These are phyloP conservation scores for Chunga burmeisteri DNA, from an alignment of 2,113 vertebrate genomes.

Conservation along the genomic window DNA sequence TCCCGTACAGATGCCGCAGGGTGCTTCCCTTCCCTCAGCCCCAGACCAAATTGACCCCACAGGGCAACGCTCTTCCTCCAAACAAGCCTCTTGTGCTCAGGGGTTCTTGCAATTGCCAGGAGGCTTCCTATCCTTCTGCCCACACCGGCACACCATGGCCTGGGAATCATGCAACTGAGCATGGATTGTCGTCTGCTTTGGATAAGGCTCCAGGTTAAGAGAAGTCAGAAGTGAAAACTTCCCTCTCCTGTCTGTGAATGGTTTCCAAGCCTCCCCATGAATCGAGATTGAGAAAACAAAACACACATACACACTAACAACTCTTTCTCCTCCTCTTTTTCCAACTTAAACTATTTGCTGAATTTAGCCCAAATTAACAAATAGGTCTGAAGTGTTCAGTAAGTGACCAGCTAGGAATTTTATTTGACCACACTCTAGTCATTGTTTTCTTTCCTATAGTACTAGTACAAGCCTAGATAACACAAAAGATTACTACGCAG, in stretches of 20 bases:
- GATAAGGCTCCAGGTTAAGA: neutral
- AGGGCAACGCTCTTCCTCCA: fast-evolving
- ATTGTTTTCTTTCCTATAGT: neutral
- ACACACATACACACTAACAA: neutral
- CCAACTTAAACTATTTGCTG: neutral
- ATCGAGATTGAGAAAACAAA: neutral
- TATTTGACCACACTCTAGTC: neutral
- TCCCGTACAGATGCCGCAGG: neutral
- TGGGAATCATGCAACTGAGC: neutral
- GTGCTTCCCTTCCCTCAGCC: neutral
- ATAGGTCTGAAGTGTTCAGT: neutral
- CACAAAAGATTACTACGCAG: neutral
- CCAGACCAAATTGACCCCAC: neutral
- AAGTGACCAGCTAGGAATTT: neutral
- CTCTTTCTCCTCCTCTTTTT: neutral
- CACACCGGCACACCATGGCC: fast-evolving
- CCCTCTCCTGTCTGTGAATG: neutral
- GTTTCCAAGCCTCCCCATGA: neutral
- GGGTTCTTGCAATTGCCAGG: neutral
- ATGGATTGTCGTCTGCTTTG: neutral
- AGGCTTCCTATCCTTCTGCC: neutral
- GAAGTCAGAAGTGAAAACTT: neutral
- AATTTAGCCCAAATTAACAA: neutral
- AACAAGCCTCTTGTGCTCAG: neutral
- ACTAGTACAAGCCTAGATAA: neutral